These are phyloP conservation scores for Phylloscopus whistleri DNA, from an alignment of 2,113 vertebrate species.

Conservation along the genomic window DNA sequence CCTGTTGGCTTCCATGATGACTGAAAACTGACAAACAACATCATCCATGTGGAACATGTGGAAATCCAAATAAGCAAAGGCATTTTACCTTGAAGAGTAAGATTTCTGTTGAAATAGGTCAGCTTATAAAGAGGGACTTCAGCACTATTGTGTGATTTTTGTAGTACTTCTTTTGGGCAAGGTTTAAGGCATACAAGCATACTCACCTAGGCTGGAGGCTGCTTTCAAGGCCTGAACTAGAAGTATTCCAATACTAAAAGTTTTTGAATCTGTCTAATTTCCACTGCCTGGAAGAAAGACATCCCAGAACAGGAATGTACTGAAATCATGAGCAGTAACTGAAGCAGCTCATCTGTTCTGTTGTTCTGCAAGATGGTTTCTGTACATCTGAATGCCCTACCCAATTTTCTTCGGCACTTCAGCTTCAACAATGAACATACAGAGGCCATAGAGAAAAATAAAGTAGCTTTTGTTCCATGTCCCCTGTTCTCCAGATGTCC, in stretches of 20 bases:
- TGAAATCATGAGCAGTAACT: background rate
- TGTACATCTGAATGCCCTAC: background rate
- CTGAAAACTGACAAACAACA: background rate
- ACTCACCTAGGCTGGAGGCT: background rate
- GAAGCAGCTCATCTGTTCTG: background rate
- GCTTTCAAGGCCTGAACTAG: background rate
- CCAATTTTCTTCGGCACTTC: conserved; percentile 1
- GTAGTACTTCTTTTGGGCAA: background rate
- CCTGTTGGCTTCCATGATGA: background rate
- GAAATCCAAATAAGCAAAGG: background rate
- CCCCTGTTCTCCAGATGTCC: conserved; percentile 47
- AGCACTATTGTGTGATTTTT: background rate
- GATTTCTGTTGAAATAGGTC: background rate
- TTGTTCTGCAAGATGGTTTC: background rate
- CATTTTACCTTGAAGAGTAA: background rate
- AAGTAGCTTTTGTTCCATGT: conserved; percentile 47
- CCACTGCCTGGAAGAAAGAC: background rate
- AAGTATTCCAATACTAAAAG: background rate
- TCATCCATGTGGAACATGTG: background rate
- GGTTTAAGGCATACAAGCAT: background rate
- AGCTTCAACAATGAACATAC: background rate
- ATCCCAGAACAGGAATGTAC: background rate
- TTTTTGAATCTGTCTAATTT: background rate
- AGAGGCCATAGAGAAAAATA: background rate
- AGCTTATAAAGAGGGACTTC: background rate